A percentile compares a stretch with the other conserved stretches of the same genome.
Evolutionary conservation across 2,888 invertebrate species (phyloP).

Genomic region (Xestia xanthographa): DNA sequence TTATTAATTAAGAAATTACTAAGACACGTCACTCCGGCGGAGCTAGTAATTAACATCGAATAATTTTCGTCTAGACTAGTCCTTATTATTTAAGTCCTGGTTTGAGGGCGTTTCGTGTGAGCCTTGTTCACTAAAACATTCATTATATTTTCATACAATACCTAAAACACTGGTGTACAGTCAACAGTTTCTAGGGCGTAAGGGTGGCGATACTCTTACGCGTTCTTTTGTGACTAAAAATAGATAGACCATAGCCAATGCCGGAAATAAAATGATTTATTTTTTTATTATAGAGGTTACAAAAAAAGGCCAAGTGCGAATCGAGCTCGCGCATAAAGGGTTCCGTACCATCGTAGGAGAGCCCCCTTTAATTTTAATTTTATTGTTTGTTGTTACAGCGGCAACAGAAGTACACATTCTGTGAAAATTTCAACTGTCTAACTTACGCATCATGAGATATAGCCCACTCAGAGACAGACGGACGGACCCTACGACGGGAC

Average conservation of each 20-base stretch:
- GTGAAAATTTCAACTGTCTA: too few relatives aligned
- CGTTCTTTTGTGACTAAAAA: neutral
- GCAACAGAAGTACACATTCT: too few relatives aligned
- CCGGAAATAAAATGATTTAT: too few relatives aligned
- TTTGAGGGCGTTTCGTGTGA: constrained; percentile 35
- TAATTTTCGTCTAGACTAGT: constrained; percentile 62
- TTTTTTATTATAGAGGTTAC: too few relatives aligned
- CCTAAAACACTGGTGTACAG: constrained; percentile 41
- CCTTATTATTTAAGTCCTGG: constrained; percentile 56
- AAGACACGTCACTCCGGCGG: constrained; percentile 20
- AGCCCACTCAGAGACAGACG: too few relatives aligned
- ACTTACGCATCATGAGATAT: too few relatives aligned
- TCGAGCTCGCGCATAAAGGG: too few relatives aligned
- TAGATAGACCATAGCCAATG: too few relatives aligned
- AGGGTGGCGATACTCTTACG: constrained; percentile 15
- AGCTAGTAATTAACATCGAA: constrained; percentile 47
- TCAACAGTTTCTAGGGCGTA: constrained; percentile 39
- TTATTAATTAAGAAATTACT: constrained; percentile 42
- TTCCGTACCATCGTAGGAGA: too few relatives aligned
- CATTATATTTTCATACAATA: constrained; percentile 52
- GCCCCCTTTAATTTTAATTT: too few relatives aligned
- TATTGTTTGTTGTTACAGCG: too few relatives aligned
- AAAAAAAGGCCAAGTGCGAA: neutral
- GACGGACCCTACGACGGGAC: too few relatives aligned
- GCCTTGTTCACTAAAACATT: constrained; percentile 58